Evolutionary conservation across 1,140 invertebrate genomes (phyloP).

Genomic region (Tenebrio molitor): DNA sequence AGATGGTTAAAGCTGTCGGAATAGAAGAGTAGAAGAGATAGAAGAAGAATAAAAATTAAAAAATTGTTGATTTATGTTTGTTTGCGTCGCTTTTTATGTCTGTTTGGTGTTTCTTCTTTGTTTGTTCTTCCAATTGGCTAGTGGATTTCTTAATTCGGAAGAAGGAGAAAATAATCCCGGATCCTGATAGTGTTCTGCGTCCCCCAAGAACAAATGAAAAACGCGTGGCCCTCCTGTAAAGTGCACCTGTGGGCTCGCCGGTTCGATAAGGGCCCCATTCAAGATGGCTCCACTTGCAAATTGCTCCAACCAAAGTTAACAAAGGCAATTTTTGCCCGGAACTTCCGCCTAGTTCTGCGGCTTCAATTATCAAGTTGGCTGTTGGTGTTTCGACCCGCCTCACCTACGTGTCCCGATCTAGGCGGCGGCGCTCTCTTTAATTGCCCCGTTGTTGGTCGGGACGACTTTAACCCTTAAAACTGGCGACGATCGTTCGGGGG

Average conservation of each 20-base stretch:
- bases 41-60: too few relatives aligned
- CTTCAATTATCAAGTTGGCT: conserved; percentile 33
- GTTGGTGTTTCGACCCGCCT: conserved; percentile 5
- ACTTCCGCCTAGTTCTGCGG: conserved; percentile 12
- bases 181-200: too few relatives aligned
- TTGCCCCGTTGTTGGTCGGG: conserved; percentile 17
- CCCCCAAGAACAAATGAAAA: too few relatives aligned
- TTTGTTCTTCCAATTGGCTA: too few relatives aligned
- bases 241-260: neutral
- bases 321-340: conserved; percentile 15
- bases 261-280: conserved; percentile 1
- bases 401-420: conserved; percentile 27
- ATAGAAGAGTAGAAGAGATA: too few relatives aligned
- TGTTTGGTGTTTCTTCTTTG: too few relatives aligned
- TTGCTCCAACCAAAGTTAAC: conserved; percentile 28
- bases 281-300: conserved; percentile 2
- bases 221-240: neutral
- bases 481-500: neutral
- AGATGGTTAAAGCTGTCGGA: too few relatives aligned
- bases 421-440: conserved; percentile 19
- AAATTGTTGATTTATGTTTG: too few relatives aligned
- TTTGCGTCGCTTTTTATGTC: too few relatives aligned
- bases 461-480: neutral
- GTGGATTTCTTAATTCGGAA: too few relatives aligned
- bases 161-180: too few relatives aligned